These are phyloP conservation scores for Lepidurus couesii DNA, from an alignment of 1,140 invertebrate species.

Conservation along the genomic window DNA sequence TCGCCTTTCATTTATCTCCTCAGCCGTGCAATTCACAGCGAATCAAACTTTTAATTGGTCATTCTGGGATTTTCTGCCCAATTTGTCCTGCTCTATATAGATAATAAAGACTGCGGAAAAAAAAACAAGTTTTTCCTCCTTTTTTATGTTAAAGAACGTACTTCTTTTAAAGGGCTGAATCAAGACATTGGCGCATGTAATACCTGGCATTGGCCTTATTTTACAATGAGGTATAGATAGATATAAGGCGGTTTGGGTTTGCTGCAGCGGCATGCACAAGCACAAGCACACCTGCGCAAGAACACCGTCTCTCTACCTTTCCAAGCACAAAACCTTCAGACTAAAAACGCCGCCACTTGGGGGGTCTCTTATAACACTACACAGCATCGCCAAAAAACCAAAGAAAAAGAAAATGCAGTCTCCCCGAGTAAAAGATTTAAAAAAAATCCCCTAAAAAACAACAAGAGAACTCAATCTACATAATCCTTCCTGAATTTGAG, in stretches of 20 bases:
- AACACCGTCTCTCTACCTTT: constrained; percentile 18
- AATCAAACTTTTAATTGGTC: no score
- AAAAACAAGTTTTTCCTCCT: no score
- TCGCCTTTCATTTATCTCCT: no score
- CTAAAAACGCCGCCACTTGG: constrained; percentile 18
- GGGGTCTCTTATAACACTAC: constrained; percentile 10
- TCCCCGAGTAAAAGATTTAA: not conserved
- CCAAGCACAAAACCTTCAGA: constrained; percentile 14
- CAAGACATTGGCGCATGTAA: constrained; percentile 19
- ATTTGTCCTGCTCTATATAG: no score
- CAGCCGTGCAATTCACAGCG: no score
- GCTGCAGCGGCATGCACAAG: constrained; percentile 17
- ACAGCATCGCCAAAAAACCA: not conserved
- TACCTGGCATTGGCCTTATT: constrained; percentile 1
- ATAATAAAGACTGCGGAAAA: no score
- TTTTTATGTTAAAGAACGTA: no score
- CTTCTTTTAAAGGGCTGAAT: not conserved
- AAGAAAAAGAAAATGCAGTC: not conserved
- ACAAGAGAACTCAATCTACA: constrained; percentile 1
- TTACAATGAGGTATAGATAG: constrained; percentile 16
- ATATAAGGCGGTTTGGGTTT: constrained; percentile 15
- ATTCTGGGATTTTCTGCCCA: no score
- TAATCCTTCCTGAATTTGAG: not conserved
- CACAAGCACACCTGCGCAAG: constrained; percentile 6
- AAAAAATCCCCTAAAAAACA: not conserved